These are phyloP conservation scores for Chloroceryle inda DNA, from an alignment of 2,797 vertebrate species.

Conservation along the genomic window DNA sequence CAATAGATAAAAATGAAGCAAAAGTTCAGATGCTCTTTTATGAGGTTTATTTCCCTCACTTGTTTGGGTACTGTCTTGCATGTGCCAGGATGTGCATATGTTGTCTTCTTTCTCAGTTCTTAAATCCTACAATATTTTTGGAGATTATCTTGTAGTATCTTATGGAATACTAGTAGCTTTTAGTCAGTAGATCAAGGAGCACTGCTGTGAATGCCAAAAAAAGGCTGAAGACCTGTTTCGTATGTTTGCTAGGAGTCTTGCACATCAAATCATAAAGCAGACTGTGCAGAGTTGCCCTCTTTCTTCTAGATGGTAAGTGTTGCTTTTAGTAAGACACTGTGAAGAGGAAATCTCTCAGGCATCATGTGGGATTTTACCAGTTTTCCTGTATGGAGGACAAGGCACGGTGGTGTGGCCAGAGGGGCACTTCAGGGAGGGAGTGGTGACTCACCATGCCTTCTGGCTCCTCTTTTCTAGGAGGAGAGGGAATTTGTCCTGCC, in stretches of 20 bases:
- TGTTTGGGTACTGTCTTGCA: background rate
- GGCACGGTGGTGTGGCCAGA: rapidly evolving
- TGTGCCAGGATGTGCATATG: background rate
- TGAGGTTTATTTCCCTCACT: background rate
- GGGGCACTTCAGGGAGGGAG: background rate
- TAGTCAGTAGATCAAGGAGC: background rate
- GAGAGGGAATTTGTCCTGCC: background rate
- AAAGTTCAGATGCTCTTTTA: background rate
- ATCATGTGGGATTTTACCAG: background rate
- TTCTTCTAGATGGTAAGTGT: background rate
- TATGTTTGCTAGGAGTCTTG: background rate
- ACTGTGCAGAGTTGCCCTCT: background rate
- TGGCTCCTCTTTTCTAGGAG: background rate
- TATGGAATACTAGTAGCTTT: background rate
- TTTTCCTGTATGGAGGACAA: background rate
- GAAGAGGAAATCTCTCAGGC: background rate
- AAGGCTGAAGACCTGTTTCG: background rate
- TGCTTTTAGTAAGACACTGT: background rate
- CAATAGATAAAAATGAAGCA: background rate
- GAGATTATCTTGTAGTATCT: background rate
- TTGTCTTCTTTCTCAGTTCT: background rate
- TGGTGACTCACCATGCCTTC: background rate
- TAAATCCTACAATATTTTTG: background rate
- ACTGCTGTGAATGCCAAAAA: background rate
- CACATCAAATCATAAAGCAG: background rate